A percentile compares a stretch with the other conserved stretches of the same genome.
Evolutionary conservation across 2,888 invertebrate genomes (phyloP).

Genomic region (Meliscaeva auricollis): DNA sequence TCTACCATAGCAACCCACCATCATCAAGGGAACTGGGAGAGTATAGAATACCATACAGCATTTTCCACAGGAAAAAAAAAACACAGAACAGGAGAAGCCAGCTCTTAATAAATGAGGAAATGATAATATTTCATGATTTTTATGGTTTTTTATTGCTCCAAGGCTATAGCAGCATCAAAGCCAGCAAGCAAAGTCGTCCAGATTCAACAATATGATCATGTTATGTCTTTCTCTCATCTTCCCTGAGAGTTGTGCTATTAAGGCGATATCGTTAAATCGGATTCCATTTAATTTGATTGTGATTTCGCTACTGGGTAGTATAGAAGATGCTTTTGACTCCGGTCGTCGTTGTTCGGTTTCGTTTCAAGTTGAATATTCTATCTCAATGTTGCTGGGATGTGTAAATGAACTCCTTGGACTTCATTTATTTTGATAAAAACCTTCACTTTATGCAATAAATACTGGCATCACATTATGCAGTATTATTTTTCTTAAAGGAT

Average conservation of each 20-base stretch:
- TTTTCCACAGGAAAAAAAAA: constrained; percentile 37
- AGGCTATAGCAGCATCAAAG: constrained; percentile 10
- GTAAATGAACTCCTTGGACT: background rate
- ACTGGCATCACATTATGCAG: constrained; percentile 39
- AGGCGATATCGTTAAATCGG: constrained; percentile 45
- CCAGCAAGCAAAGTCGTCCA: background rate
- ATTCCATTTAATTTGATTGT: constrained; percentile 72
- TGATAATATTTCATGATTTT: constrained; percentile 66
- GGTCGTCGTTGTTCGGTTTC: constrained; percentile 3
- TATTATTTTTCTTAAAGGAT: constrained; percentile 30
- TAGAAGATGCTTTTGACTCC: constrained; percentile 15
- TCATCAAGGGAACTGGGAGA: constrained; percentile 11
- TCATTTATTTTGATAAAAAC: constrained; percentile 4
- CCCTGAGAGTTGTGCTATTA: background rate
- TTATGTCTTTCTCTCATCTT: constrained; percentile 24
- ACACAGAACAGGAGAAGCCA: constrained; percentile 7
- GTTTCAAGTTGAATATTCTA: too few relatives aligned
- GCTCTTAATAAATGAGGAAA: constrained; percentile 67
- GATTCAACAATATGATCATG: constrained; percentile 49
- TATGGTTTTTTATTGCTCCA: constrained; percentile 60
- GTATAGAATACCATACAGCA: constrained; percentile 34
- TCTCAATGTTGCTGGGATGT: background rate
- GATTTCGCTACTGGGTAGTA: constrained; percentile 48
- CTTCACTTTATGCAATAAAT: constrained; percentile 32
- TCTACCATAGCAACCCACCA: constrained; percentile 28